phyloP scores from a whole-genome alignment of 2,888 invertebrate genomes.

The Sceliomorpha sp. region DNA sequence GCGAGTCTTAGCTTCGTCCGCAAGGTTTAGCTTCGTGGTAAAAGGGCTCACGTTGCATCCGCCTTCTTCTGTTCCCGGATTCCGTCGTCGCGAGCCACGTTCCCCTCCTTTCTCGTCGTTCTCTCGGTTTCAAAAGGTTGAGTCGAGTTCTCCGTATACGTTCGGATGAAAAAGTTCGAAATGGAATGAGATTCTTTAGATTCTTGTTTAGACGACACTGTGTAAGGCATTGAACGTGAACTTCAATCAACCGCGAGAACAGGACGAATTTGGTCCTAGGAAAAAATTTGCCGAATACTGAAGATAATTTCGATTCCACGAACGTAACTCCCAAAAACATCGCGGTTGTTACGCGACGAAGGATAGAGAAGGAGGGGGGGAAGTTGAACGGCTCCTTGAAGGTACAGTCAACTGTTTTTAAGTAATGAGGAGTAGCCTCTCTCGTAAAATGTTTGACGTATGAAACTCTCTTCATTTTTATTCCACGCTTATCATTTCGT shows the following conservation, averaged over 20 bases:
- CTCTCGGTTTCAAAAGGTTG: conserved; percentile 22
- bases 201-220: conserved; percentile 31
- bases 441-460: too few relatives aligned
- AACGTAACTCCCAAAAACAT: conserved; percentile 19
- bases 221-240: conserved; percentile 15
- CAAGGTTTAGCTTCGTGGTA: conserved; percentile 15
- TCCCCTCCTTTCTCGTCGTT: conserved; percentile 8
- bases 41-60: conserved; percentile 23
- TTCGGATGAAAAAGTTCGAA: conserved; percentile 43
- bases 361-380: background rate
- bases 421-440: too few relatives aligned
- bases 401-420: conserved; percentile 23
- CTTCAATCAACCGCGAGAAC: conserved; percentile 44
- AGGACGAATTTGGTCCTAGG: conserved; percentile 13
- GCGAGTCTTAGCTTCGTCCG: conserved; percentile 9
- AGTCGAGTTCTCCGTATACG: conserved; percentile 29
- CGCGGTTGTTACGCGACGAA: conserved; percentile 28
- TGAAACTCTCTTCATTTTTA: background rate
- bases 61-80: conserved; percentile 30
- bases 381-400: conserved; percentile 1
- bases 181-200: conserved; percentile 47
- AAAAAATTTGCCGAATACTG: conserved; percentile 21
- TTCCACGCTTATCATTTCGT: conserved; percentile 1
- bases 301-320: conserved; percentile 41
- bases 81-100: conserved; percentile 12